Base-by-base conservation (phyloP, 2,888 invertebrate species). In the Philereme transversata region DNA sequence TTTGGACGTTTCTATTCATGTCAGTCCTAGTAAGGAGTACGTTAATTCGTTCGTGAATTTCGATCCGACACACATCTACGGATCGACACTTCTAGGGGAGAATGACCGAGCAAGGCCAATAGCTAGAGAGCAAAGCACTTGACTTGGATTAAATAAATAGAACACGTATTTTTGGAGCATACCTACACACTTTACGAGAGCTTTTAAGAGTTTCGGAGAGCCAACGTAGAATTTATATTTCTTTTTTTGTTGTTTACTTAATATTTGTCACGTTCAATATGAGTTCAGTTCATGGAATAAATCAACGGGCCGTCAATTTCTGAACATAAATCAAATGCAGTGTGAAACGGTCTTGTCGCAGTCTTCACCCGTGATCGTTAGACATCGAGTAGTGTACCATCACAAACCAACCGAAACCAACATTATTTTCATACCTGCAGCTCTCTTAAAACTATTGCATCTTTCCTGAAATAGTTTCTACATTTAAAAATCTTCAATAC, bases 41-140 rank as follows among this genome's bases (percentile, higher is more conserved):
- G 22, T 49, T 57, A 62, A 57, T 53, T 57, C 49, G 46, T 56
- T 54, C 45, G 45, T 51, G 50, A 61, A 36, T 62, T 57, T 51
- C 53, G 45, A 54, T 49, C 41, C 8, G 62, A 53, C 52, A 50
- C 45, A 60, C 49, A 53, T 53, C 9, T 47, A 47, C 5, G 6
- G n/a, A 22, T 40, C 10, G 33, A n/a, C 10, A 41, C 45, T 43
- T 11, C 35, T 40, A 47, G 47, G n/a, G 54, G 60, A 34, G 46
- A 55, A 35, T 60, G 50, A 60, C 50, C 46, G 41, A 33, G 34
- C 40, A 22, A 35, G 34, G 46, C 35, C 46, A 5, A 48, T 40
- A 40, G 7, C 7, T 40, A 6, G 22, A 22, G 22, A 22, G 22
- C 22, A 22, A 22, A 22, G 22, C 11, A 33, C 33, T n/a, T 34